phyloP scores from a whole-genome alignment of 2,888 invertebrate species.

The Drosophila parthenogenetica region DNA sequence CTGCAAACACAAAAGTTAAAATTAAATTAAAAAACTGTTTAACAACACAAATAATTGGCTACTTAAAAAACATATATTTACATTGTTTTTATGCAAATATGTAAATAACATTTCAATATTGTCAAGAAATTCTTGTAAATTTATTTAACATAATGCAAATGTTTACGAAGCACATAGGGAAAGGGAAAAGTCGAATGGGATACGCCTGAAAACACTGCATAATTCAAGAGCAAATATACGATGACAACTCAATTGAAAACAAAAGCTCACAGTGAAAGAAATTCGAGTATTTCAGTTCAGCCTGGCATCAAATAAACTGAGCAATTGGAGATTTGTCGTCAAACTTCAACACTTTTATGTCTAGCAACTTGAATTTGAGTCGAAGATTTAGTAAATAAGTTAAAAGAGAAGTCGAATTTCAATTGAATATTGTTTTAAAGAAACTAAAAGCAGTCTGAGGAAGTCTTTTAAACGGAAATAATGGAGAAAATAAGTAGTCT shows the following conservation, averaged over 20 bases:
- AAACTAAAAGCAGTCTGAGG: neutral
- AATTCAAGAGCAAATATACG: conserved; percentile 68
- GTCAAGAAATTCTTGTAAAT: conserved; percentile 54
- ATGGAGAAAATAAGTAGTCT: neutral
- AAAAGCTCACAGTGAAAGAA: conserved; percentile 34
- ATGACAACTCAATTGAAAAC: conserved; percentile 41
- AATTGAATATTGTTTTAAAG: neutral
- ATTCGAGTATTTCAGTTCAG: conserved; percentile 21
- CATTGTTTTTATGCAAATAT: conserved; percentile 36
- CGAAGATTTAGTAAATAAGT: neutral
- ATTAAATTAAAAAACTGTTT: neutral
- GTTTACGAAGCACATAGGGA: conserved; percentile 34
- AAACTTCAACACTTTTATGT: conserved; percentile 5
- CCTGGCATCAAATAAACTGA: neutral
- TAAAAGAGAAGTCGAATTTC: conserved; percentile 4
- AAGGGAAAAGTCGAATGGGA: neutral
- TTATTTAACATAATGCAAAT: conserved; percentile 68
- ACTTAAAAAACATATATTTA: conserved; percentile 48
- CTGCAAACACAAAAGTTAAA: conserved; percentile 29
- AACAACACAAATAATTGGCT: conserved; percentile 8
- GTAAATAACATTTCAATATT: conserved; percentile 61
- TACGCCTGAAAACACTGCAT: conserved; percentile 50
- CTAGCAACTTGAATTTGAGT: conserved; percentile 1
- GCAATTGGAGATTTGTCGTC: neutral
- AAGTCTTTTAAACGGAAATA: neutral